phyloP scores from a whole-genome alignment of 2,797 vertebrate genomes.

The Sebastes oblongus region DNA sequence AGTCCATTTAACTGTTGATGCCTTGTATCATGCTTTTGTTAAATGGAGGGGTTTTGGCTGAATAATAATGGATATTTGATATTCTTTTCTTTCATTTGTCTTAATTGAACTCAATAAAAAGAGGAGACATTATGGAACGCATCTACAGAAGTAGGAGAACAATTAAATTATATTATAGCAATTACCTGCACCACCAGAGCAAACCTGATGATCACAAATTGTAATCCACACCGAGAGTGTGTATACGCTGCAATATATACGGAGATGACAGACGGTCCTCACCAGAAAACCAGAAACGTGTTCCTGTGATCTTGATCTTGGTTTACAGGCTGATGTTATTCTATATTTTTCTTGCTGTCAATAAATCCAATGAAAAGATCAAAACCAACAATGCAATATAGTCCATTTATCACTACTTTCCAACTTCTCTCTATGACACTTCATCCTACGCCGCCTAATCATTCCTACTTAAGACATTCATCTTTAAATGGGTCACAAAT shows the following conservation, averaged over 20 bases:
- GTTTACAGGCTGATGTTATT: too few species aligned
- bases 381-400: neutral
- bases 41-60: neutral
- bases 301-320: too few species aligned
- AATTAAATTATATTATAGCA: constrained; percentile 21
- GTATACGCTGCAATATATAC: neutral
- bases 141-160: constrained; percentile 2
- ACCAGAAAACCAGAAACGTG: neutral
- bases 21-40: neutral
- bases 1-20: neutral
- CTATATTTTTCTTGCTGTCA: too few species aligned
- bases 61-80: constrained; percentile 15
- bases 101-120: constrained; percentile 14
- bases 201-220: constrained; percentile 29
- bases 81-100: constrained; percentile 30
- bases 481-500: too few species aligned
- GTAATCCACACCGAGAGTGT: neutral
- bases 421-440: neutral
- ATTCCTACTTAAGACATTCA: too few species aligned
- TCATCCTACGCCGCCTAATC: neutral
- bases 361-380: too few species aligned
- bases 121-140: neutral
- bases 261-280: neutral
- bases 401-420: neutral
- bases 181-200: constrained; percentile 37